A percentile compares a stretch with the other conserved stretches of the same genome.
Conservation (phyloP, 2,113 vertebrate species). For the Oophaga pumilio region DNA sequence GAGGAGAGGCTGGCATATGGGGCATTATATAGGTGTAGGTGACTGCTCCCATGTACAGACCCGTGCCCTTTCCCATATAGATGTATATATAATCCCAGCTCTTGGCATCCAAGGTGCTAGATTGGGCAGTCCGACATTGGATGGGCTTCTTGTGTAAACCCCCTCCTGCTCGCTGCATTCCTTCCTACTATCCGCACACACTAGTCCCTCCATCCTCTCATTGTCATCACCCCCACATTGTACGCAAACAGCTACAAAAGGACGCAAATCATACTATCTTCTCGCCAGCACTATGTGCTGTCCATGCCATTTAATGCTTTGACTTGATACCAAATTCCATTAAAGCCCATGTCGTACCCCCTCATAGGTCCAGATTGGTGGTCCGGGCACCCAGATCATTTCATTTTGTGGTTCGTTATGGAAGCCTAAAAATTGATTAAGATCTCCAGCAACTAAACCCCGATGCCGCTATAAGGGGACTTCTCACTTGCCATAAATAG, state of each 20-base stretch:
- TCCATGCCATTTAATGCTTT: not conserved
- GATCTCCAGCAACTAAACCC: too few species aligned
- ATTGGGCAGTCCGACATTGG: constrained; percentile 11
- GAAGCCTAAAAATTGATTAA: too few species aligned
- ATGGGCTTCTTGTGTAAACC: not conserved
- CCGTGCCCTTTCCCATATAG: not conserved
- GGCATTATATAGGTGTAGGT: not conserved
- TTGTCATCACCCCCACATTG: not conserved
- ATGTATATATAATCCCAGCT: not conserved
- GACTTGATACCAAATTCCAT: not conserved
- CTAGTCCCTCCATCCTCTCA: not conserved
- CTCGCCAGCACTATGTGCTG: not conserved
- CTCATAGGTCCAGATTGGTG: not conserved
- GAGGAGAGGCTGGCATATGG: not conserved
- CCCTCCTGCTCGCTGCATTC: constrained; percentile 8
- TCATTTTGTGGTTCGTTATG: too few species aligned
- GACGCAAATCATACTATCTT: not conserved
- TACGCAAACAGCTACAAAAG: not conserved
- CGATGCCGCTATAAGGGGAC: too few species aligned
- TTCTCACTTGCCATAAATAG: too few species aligned
- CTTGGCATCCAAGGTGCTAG: constrained; percentile 21
- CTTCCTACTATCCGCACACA: not conserved
- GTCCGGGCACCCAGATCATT: too few species aligned
- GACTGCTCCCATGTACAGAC: not conserved
- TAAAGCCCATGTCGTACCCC: not conserved